Conservation (phyloP, 2,797 vertebrate genomes). For the Thaleichthys pacificus region DNA sequence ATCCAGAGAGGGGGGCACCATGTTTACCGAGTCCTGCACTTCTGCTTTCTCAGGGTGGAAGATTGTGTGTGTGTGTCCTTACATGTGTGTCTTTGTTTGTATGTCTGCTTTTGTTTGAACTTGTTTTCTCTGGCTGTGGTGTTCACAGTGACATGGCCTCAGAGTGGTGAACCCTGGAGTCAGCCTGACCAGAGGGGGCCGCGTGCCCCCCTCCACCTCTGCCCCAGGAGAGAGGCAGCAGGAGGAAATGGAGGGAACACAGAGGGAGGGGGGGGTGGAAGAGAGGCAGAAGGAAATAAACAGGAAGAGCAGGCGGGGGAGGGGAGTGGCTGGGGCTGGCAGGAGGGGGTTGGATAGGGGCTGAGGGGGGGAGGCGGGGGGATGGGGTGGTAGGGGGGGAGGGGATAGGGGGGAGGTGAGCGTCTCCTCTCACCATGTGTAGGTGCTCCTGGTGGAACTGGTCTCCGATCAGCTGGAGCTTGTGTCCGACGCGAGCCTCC, state of each 20-base stretch:
- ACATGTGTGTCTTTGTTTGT: background rate
- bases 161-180: constrained; percentile 34
- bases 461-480: constrained; percentile 81
- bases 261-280: background rate
- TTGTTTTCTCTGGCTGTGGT: background rate
- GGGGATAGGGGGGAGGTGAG: too few relatives aligned
- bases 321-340: constrained; percentile 52
- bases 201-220: constrained; percentile 1
- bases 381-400: too few relatives aligned
- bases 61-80: background rate
- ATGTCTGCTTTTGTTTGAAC: background rate
- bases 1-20: constrained; percentile 70
- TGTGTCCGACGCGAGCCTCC: constrained; percentile 77
- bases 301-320: constrained; percentile 69
- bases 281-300: constrained; percentile 64
- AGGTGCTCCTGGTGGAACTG: constrained; percentile 80
- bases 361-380: constrained; percentile 40
- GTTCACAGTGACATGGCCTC: background rate
- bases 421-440: constrained; percentile 69
- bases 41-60: constrained; percentile 64
- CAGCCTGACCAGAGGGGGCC: constrained; percentile 47
- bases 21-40: constrained; percentile 73
- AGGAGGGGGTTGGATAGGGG: background rate
- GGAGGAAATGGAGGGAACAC: constrained; percentile 45
- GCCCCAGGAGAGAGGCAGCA: constrained; percentile 43